Base-by-base conservation (phyloP, 2,113 vertebrate species). In the Dasyprocta punctata region DNA sequence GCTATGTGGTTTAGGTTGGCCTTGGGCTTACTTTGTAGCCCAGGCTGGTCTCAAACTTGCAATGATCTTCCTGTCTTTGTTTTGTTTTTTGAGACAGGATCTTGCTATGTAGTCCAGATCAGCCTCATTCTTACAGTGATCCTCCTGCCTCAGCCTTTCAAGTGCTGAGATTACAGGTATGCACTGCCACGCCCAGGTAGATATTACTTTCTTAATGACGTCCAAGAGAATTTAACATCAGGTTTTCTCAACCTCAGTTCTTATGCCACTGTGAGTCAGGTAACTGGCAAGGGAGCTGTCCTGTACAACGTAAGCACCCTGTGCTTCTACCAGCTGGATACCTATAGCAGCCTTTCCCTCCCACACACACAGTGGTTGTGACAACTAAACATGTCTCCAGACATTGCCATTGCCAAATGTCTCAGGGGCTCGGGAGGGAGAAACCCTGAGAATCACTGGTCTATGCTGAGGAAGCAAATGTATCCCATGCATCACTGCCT, bases 171-270 rank as follows among this genome's bases (percentile, higher is more conserved):
- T 58, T 58, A 58, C 20, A 22, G 20, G 56, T 20, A 58, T 58
- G 56, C 7, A 58, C 5, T 12, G 22, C 56, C 56, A 58, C 20
- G 4, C 60, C 60, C 24, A 26, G 60, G 24, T 63, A 28, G 61
- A 63, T 22, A 17, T 82, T 87, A 89, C n/a, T 95, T 78, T 92
- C 33, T 93, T 86, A 58, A 63, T 28, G 19, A 96, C 82, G 65
- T 20, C 61, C 54, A 77, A 86, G 33, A 83, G 65, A 81, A 44
- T 17, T 44, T 90, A 75, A 63, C 22, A 60, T 3, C 41, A 90
- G 41, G 2, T 13, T 71, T 84, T 67, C 60, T 92, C 52, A 52
- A 24, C 14, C 56, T 93, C 20, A 36, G 47, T 24, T 80, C 17
- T 36, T 36, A 10, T 49, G 36, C 60, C 78, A 73, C 83, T 78